phyloP scores from a whole-genome alignment of 2,797 vertebrate species.

The Tadarida brasiliensis region DNA sequence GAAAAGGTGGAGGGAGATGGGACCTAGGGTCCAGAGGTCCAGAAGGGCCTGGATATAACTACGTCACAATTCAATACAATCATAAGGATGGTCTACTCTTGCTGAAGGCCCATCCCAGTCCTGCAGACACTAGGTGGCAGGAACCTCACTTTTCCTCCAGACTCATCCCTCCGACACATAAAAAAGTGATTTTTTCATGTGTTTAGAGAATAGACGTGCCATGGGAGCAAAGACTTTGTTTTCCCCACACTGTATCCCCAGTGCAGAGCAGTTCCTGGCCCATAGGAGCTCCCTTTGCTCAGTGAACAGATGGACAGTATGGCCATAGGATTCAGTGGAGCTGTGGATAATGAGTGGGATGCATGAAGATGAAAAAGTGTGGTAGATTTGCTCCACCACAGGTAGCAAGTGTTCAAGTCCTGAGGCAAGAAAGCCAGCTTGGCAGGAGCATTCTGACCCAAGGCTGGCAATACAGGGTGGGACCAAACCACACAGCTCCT shows the following conservation, averaged over 20 bases:
- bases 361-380: accelerated
- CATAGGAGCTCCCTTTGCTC: not conserved
- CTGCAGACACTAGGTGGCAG: not conserved
- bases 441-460: too few species aligned
- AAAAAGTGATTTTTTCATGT: not conserved
- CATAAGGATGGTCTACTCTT: not conserved
- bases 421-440: not conserved
- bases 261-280: not conserved
- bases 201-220: not conserved
- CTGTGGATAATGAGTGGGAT: not conserved
- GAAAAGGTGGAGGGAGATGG: not conserved
- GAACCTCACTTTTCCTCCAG: not conserved
- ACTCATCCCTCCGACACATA: too few species aligned
- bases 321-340: accelerated
- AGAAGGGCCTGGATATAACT: not conserved
- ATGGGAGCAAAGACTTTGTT: not conserved
- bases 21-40: not conserved
- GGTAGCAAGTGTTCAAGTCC: not conserved
- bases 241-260: not conserved
- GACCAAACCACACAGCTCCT: too few species aligned
- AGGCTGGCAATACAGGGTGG: not conserved
- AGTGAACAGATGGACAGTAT: not conserved
- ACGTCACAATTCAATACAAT: not conserved
- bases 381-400: too few species aligned
- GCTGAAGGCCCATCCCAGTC: not conserved